phyloP scores from a whole-genome alignment of 2,113 vertebrate genomes.

The Nycticryphes semicollaris region DNA sequence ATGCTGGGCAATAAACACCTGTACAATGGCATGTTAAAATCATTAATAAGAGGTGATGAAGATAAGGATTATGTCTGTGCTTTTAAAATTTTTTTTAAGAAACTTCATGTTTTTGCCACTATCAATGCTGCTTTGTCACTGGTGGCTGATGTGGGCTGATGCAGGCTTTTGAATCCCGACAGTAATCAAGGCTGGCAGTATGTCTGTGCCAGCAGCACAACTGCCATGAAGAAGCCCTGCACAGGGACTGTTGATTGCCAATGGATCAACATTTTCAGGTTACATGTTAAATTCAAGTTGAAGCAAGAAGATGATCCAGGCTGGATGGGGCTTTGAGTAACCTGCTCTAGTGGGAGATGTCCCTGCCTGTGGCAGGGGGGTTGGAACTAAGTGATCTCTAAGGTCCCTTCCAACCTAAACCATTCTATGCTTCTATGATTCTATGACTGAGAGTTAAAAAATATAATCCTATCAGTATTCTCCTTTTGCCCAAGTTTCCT shows the following conservation, averaged over 20 bases:
- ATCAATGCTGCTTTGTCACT: not conserved
- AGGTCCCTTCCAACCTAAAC: no score
- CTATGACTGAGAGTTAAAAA: not conserved
- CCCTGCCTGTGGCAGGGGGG: no score
- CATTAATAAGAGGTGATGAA: not conserved
- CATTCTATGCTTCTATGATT: no score
- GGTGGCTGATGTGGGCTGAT: not conserved
- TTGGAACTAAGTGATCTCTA: no score
- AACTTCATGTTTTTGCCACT: not conserved
- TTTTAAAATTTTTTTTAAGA: not conserved
- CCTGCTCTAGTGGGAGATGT: no score
- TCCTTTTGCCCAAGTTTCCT: not conserved
- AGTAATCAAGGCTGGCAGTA: not conserved
- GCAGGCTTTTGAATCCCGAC: not conserved
- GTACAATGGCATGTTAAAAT: not conserved
- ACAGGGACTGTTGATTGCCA: not conserved
- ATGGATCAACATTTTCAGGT: not conserved
- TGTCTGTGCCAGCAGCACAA: not conserved
- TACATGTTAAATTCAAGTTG: not conserved
- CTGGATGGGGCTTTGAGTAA: no score
- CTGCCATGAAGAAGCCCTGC: not conserved
- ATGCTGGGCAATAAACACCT: not conserved
- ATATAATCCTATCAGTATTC: not conserved
- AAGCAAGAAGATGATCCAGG: not conserved
- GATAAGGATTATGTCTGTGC: not conserved